These are phyloP conservation scores for Psilanteris sp. DNA, from an alignment of 1,140 invertebrate species.

Conservation along the genomic window DNA sequence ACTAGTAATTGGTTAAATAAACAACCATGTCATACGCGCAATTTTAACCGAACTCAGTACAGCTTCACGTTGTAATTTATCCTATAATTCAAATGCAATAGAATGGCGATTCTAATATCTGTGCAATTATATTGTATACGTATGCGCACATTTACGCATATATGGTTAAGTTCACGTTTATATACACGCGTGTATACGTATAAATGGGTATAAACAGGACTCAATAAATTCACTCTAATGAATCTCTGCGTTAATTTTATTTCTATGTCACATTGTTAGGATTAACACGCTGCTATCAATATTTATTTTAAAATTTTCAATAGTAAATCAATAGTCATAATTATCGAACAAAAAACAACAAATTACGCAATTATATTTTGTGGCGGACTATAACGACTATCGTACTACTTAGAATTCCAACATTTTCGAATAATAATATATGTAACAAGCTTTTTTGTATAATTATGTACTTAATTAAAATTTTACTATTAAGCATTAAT, in stretches of 20 bases:
- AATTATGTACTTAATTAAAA: too few species aligned
- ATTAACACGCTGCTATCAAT: slow-evolving; percentile 7
- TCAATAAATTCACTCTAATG: slow-evolving; percentile 43
- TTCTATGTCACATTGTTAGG: slow-evolving; percentile 12
- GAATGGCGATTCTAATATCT: slow-evolving; percentile 50
- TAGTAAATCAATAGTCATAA: too few species aligned
- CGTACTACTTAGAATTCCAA: too few species aligned
- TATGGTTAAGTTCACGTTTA: too few species aligned
- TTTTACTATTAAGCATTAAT: too few species aligned
- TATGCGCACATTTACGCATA: slow-evolving; percentile 6
- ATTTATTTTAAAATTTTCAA: slow-evolving; percentile 33
- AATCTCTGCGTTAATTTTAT: slow-evolving; percentile 49
- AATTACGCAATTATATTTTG: too few species aligned
- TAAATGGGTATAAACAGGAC: slow-evolving; percentile 12
- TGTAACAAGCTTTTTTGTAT: too few species aligned
- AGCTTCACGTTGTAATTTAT: slow-evolving; percentile 46
- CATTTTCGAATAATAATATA: too few species aligned
- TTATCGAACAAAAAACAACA: too few species aligned
- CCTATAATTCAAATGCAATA: slow-evolving; percentile 56
- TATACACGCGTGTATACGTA: too few species aligned
- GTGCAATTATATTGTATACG: slow-evolving; percentile 36
- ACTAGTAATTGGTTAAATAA: slow-evolving; percentile 34
- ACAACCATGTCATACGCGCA: slow-evolving; percentile 21
- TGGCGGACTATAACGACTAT: too few species aligned
- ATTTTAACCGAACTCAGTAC: slow-evolving; percentile 24